Evolutionary conservation across 2,888 invertebrate genomes (phyloP).

Genomic region (Dermolepida albohirtum): DNA sequence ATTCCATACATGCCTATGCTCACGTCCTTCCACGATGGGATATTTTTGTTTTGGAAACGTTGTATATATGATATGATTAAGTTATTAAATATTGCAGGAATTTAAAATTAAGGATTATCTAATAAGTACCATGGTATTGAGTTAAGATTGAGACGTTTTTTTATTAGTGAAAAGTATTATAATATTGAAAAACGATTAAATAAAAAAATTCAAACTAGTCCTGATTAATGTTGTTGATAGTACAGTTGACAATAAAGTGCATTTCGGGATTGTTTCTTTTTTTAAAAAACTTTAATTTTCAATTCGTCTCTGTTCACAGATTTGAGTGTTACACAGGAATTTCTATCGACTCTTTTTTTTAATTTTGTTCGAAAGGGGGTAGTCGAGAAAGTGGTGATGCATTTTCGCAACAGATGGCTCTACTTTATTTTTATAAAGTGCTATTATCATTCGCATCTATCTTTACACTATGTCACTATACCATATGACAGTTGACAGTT

Average conservation of each 20-base stretch:
- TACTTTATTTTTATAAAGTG: no score
- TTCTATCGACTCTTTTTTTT: no score
- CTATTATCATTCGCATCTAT: no score
- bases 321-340: no score
- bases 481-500: no score
- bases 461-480: no score
- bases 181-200: slow-evolving; percentile 66
- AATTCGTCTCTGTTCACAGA: background rate
- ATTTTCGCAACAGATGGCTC: no score
- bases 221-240: slow-evolving; percentile 66
- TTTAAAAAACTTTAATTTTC: slow-evolving; percentile 35
- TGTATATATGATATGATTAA: slow-evolving; percentile 59
- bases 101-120: slow-evolving; percentile 63
- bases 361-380: no score
- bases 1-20: slow-evolving; percentile 42
- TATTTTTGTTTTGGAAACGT: slow-evolving; percentile 62
- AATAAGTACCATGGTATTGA: slow-evolving; percentile 63
- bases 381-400: no score
- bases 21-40: slow-evolving; percentile 50
- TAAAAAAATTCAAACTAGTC: slow-evolving; percentile 66
- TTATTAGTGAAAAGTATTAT: slow-evolving; percentile 67
- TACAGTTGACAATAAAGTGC: slow-evolving; percentile 67
- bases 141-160: slow-evolving; percentile 64
- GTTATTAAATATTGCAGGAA: slow-evolving; percentile 60
- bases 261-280: slow-evolving; percentile 62